Base-by-base conservation (phyloP, 2,113 vertebrate species). In the Sander lucioperca region DNA sequence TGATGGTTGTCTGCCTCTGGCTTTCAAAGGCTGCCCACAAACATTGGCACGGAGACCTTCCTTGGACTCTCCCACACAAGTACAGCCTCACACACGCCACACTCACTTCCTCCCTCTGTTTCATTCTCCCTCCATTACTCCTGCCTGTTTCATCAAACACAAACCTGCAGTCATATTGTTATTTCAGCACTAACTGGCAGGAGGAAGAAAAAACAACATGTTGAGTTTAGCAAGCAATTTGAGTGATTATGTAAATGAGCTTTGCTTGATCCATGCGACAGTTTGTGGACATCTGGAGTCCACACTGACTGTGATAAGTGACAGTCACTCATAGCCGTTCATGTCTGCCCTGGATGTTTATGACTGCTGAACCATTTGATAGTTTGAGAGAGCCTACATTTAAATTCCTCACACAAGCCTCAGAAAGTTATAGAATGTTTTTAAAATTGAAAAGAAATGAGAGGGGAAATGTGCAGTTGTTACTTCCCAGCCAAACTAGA, bases 181-280 rank as follows among this genome's bases (percentile, higher is more conserved):
- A 70, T 83, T 92, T 88, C 69, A 43, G 62, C 53, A 8, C 43
- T 71, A 77, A 71, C 15, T 23, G 43, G 39, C 39, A 50, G 36
- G 43, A 13, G 27, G 27, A 33, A 43, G 1, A 53, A 59, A 65
- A 65, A 58, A 57, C 53, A 70, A 69, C 57, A 21, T 80, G 59
- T 82, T 86, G 70, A 69, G 50, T 92, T 93, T 86, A 91, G 90
- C 81, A 84, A 86, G 84, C 80, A 83, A 80, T 92, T 87, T 89
- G 53, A 89, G 86, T 81, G 78, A 93, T 94, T 93, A 95, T 94
- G 92, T 67, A 91, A 94, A 94, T 94, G 80, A 63, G 58, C 15
- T 79, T 69, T 57, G 59, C 79, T 74, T 84, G 78, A 91, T 89
- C 88, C 79, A 53, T 67, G 80, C 68, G 63, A 66, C 77, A 74